Percentiles rank a stretch among this genome's conserved stretches.
Conservation (phyloP, 2,797 vertebrate genomes). For the Remorina albescens region DNA sequence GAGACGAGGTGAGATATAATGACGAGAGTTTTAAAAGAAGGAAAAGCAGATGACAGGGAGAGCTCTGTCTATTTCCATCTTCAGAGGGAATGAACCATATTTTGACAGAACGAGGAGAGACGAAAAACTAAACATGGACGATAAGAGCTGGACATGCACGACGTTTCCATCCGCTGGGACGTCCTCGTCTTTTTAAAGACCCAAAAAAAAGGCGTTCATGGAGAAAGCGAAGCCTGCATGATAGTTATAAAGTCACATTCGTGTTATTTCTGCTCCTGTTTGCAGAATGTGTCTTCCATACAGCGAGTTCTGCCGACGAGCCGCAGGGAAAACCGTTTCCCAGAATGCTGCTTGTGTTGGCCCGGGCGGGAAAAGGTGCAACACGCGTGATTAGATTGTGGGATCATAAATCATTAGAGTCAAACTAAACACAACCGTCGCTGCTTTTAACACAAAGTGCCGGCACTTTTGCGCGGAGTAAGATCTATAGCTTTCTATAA, state of each 20-base stretch:
- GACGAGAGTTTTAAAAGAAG: too few relatives aligned
- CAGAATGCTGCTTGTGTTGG: neutral
- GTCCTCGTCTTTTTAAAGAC: too few relatives aligned
- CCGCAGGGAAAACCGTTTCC: neutral
- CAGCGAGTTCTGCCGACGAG: neutral
- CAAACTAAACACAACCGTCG: neutral
- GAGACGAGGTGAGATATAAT: neutral
- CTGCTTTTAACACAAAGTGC: neutral
- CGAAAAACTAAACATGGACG: too few relatives aligned
- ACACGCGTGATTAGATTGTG: neutral
- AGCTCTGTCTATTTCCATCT: neutral
- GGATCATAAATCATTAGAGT: neutral
- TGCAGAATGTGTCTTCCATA: neutral
- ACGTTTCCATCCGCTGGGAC: too few relatives aligned
- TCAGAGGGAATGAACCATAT: too few relatives aligned
- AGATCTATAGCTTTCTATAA: neutral
- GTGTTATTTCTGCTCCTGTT: neutral
- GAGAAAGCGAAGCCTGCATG: neutral
- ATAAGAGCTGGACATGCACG: too few relatives aligned
- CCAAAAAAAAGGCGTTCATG: neutral
- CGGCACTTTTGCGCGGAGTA: neutral
- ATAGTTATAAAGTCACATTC: neutral
- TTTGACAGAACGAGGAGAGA: too few relatives aligned
- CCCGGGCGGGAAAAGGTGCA: neutral
- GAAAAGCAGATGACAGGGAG: conserved; percentile 4